These are phyloP conservation scores for Sphinx pinastri DNA, from an alignment of 2,888 invertebrate species.

Conservation along the genomic window DNA sequence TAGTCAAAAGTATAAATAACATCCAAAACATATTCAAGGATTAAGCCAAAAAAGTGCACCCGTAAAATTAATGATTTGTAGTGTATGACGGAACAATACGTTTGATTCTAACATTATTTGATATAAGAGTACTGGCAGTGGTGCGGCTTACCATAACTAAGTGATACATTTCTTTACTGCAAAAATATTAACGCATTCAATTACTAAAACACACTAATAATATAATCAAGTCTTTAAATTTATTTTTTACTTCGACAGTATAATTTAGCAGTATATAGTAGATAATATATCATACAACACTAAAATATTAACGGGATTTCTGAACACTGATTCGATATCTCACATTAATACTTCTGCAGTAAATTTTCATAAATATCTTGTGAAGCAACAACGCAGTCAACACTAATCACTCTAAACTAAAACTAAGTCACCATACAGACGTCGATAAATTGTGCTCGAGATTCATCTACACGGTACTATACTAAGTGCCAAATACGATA, in stretches of 20 bases:
- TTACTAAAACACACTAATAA: neutral
- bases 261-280: neutral
- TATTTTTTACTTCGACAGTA: neutral
- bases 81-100: conserved; percentile 27
- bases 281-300: neutral
- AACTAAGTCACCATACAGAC: conserved; percentile 14
- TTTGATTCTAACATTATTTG: conserved; percentile 13
- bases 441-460: conserved; percentile 2
- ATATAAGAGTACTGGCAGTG: conserved; percentile 68
- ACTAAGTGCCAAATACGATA: conserved; percentile 3
- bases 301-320: neutral
- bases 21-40: neutral
- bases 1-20: neutral
- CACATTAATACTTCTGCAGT: conserved; percentile 9
- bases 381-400: neutral
- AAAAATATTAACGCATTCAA: conserved; percentile 7
- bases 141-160: conserved; percentile 43
- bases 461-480: conserved; percentile 4
- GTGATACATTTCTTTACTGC: conserved; percentile 2
- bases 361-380: neutral
- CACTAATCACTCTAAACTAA: conserved; percentile 12
- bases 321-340: neutral
- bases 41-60: neutral
- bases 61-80: conserved; percentile 15
- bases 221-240: neutral